Conservation (phyloP, 2,113 vertebrate genomes). For the Murina feae region DNA sequence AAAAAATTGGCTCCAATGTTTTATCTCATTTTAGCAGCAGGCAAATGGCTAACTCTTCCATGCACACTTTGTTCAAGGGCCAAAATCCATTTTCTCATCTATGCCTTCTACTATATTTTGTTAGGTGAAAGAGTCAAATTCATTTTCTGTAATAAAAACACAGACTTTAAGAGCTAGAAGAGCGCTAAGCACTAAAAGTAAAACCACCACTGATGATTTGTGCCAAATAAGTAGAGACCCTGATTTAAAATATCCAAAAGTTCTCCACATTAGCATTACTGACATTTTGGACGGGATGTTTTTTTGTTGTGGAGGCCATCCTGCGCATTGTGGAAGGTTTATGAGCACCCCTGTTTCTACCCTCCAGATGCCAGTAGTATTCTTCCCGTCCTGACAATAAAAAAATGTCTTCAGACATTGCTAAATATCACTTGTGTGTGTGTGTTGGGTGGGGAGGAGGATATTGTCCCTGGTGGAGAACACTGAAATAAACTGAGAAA, state of each 20-base stretch:
- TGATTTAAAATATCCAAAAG: background rate
- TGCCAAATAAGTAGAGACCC: background rate
- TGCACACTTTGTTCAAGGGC: background rate
- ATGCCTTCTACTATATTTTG: background rate
- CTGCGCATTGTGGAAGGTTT: background rate
- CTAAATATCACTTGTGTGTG: background rate
- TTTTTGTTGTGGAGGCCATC: background rate
- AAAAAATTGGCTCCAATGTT: background rate
- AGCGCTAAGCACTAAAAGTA: background rate
- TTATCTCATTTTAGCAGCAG: conserved; percentile 38
- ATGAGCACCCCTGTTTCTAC: background rate
- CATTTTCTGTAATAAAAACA: background rate
- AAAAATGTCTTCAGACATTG: background rate
- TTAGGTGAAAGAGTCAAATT: background rate
- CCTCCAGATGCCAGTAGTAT: background rate
- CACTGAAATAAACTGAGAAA: background rate
- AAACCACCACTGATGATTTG: background rate
- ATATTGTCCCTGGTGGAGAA: background rate
- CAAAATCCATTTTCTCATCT: background rate
- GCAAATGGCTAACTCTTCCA: conserved; percentile 5
- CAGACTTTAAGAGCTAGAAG: background rate
- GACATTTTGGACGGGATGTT: background rate
- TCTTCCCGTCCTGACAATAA: background rate
- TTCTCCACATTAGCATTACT: background rate
- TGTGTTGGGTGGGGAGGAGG: background rate